A percentile compares a stretch with the other conserved stretches of the same genome.
Conservation (phyloP, 2,888 invertebrate species). For the Leucozona laternaria region DNA sequence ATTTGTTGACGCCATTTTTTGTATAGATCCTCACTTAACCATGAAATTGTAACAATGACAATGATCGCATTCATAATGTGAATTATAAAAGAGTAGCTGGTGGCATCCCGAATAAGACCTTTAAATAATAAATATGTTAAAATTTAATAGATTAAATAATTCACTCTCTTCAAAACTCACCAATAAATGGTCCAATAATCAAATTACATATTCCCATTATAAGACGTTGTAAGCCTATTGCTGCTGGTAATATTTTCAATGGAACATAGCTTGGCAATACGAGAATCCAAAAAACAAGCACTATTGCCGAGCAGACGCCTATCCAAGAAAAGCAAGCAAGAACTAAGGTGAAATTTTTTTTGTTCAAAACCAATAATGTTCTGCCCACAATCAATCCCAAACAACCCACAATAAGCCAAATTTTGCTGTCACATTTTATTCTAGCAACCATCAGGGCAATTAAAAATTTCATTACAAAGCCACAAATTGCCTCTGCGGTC, state of each 20-base stretch:
- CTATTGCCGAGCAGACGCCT: constrained; percentile 88
- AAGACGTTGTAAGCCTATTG: constrained; percentile 88
- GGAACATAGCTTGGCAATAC: constrained; percentile 90
- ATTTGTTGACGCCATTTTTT: neutral
- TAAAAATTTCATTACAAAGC: constrained; percentile 87
- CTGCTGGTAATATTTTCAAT: constrained; percentile 88
- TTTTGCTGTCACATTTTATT: constrained; percentile 88
- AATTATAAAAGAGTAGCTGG: constrained; percentile 86
- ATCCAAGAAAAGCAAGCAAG: constrained; percentile 87
- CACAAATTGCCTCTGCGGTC: constrained; percentile 88
- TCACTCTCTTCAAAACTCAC: constrained; percentile 84
- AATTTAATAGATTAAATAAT: neutral
- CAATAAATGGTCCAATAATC: constrained; percentile 87
- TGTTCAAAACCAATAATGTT: constrained; percentile 84
- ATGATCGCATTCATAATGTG: constrained; percentile 88
- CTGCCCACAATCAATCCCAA: constrained; percentile 88
- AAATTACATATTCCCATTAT: constrained; percentile 87
- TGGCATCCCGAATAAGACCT: constrained; percentile 88
- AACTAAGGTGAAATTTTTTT: constrained; percentile 85
- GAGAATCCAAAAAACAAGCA: constrained; percentile 89
- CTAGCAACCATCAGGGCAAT: constrained; percentile 88
- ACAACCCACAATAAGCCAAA: constrained; percentile 89
- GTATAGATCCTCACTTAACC: constrained; percentile 85
- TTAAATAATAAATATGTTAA: constrained; percentile 9
- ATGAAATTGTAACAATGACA: constrained; percentile 86